Evolutionary conservation across 1,140 invertebrate species (phyloP).

Genomic region (Ceratina japonica): DNA sequence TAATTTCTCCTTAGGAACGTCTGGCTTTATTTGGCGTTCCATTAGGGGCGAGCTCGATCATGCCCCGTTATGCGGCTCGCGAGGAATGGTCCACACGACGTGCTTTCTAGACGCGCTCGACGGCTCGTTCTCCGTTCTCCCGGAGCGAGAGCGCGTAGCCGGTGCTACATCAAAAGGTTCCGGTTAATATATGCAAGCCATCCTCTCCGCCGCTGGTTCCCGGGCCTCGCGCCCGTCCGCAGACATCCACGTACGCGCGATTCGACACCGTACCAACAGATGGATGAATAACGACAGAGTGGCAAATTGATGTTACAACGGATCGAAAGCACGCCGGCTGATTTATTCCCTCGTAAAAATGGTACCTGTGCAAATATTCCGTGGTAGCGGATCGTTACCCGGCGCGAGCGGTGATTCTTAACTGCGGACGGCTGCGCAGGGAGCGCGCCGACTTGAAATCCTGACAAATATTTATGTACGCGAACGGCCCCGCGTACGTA

Average conservation of each 20-base stretch:
- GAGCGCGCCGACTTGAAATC: background rate
- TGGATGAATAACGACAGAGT: constrained; percentile 48
- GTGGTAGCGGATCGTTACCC: background rate
- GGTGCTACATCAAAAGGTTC: constrained; percentile 58
- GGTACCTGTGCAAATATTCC: constrained; percentile 23
- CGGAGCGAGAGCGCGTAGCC: constrained; percentile 23
- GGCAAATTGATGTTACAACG: constrained; percentile 44
- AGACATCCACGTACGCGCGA: background rate
- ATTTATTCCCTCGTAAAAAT: constrained; percentile 46
- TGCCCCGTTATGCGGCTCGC: constrained; percentile 55
- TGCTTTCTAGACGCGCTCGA: constrained; percentile 52
- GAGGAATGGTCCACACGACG: constrained; percentile 47
- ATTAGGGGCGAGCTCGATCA: constrained; percentile 51
- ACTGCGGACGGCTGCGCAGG: too few relatives aligned
- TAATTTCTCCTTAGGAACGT: constrained; percentile 40
- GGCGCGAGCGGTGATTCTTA: background rate
- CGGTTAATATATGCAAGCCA: constrained; percentile 40
- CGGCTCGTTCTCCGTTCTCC: constrained; percentile 16
- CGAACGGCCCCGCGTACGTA: constrained; percentile 14
- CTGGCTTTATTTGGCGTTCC: constrained; percentile 59
- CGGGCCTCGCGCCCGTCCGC: background rate
- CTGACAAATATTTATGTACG: constrained; percentile 27
- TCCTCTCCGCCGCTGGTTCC: background rate
- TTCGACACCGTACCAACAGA: constrained; percentile 39
- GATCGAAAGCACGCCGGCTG: constrained; percentile 28